phyloP scores from a whole-genome alignment of 2,113 vertebrate genomes.

The Naja naja region DNA sequence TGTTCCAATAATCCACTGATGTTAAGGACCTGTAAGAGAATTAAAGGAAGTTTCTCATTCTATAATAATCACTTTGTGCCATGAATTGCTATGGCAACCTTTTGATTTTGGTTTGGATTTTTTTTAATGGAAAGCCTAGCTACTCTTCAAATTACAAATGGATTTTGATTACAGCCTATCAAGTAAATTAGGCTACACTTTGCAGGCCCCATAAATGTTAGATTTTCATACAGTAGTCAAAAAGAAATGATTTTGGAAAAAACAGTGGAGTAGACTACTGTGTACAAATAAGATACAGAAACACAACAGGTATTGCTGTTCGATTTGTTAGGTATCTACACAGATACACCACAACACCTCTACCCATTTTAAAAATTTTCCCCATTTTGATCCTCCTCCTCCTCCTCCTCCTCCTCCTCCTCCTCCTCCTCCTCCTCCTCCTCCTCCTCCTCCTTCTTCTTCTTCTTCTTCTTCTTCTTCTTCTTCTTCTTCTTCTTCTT shows the following conservation, averaged over 20 bases:
- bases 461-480: neutral
- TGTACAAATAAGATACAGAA: neutral
- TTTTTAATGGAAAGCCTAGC: constrained; percentile 30
- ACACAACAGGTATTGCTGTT: neutral
- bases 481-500: neutral
- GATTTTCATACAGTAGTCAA: constrained; percentile 2
- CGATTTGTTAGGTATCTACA: neutral
- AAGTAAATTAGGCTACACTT: constrained; percentile 29
- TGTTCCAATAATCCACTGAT: constrained; percentile 46
- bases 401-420: neutral
- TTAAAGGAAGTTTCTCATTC: constrained; percentile 24
- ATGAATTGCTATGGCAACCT: constrained; percentile 67
- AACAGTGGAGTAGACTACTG: neutral
- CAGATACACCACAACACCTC: neutral
- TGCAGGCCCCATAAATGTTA: constrained; percentile 36
- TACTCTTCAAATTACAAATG: constrained; percentile 53
- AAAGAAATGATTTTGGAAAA: neutral
- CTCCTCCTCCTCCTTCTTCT: neutral
- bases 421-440: neutral
- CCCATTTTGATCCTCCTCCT: neutral
- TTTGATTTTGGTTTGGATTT: constrained; percentile 49
- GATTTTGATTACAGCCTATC: constrained; percentile 44
- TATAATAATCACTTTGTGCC: constrained; percentile 40
- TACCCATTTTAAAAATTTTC: neutral
- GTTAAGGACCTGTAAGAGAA: constrained; percentile 46